Evolutionary conservation across 2,888 invertebrate genomes (phyloP).

Genomic region (Sinelater perroti): DNA sequence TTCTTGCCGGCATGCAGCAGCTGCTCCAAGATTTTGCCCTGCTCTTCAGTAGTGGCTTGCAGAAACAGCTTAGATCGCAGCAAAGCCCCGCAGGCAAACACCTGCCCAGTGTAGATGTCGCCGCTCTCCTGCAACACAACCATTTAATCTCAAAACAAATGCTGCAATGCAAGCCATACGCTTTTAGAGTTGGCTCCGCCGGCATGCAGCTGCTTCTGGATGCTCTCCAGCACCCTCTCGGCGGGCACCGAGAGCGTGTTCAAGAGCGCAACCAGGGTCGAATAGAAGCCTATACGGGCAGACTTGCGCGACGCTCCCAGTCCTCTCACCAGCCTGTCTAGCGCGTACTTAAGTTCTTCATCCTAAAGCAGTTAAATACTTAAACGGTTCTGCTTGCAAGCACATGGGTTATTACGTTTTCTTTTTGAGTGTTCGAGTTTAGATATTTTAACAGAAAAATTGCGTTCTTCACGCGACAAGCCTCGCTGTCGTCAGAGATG

Average conservation of each 20-base stretch:
- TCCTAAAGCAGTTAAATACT: slow-evolving; percentile 59
- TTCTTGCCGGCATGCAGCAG: slow-evolving; percentile 67
- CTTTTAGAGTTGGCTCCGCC: slow-evolving; percentile 71
- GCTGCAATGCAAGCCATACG: slow-evolving; percentile 62
- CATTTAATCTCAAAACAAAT: no score
- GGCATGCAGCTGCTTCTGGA: slow-evolving; percentile 72
- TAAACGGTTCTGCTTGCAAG: slow-evolving; percentile 11
- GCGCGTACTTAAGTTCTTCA: slow-evolving; percentile 71
- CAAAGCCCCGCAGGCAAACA: slow-evolving; percentile 75
- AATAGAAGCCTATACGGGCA: slow-evolving; percentile 74
- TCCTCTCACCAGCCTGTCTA: slow-evolving; percentile 76
- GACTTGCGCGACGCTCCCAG: slow-evolving; percentile 73
- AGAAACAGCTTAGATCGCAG: slow-evolving; percentile 70
- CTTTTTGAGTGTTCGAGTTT: slow-evolving; percentile 49
- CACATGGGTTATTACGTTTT: slow-evolving; percentile 51
- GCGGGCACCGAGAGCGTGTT: slow-evolving; percentile 61
- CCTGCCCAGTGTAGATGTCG: slow-evolving; percentile 75
- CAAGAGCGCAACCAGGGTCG: slow-evolving; percentile 71
- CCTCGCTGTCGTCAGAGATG: slow-evolving; percentile 57
- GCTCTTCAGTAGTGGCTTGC: slow-evolving; percentile 63
- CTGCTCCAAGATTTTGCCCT: slow-evolving; percentile 60
- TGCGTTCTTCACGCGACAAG: slow-evolving; percentile 59
- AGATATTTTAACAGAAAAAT: slow-evolving; percentile 59
- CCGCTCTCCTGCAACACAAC: slow-evolving; percentile 83
- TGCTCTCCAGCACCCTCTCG: slow-evolving; percentile 65